Base-by-base conservation (phyloP, 2,888 invertebrate genomes). In the Molorchus minor region DNA sequence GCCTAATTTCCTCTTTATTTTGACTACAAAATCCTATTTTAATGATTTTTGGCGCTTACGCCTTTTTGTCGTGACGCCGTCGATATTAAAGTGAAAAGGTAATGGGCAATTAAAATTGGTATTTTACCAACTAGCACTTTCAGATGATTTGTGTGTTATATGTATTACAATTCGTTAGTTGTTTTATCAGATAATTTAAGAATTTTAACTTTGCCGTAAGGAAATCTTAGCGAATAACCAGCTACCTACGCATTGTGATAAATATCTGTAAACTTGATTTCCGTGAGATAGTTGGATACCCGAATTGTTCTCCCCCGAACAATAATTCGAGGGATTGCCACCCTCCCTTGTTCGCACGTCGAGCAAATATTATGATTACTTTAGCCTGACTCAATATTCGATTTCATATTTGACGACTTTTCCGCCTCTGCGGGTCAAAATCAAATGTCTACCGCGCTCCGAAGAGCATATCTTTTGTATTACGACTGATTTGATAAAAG, bases 331-430 rank as follows among this genome's bases (percentile, higher is more conserved):
- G 40, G 54, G 59, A 58, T 61, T 62, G 64, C 64, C 58, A 62
- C 65, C 56, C 53, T 51, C 57, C 63, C 56, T 60, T 56, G 74
- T 75, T 77, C 75, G 69, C 77, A 75, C 77, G 75, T 76, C 73
- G 74, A 65, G 74, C 75, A 78, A 79, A 79, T 79, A 77, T 79
- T 78, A 75, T 77, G 77, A 79, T 79, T 79, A 72, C 78, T 76
- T 77, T 75, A 74, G 73, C 72, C 59, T 69, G 74, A 72, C 73
- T 73, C 75, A 67, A 77, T 77, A 76, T 77, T 77, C 75, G 75
- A 77, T 77, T 76, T 76, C 73, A 75, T 76, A 76, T 76, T 75
- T 75, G 76, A 75, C 73, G 71, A 71, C 70, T 71, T 65, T 67
- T 64, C 70, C 61, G 60, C 63, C 57, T 60, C 64, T 38, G 51